Conservation (phyloP, 1,140 invertebrate genomes). For the Brachionus paranguensis region DNA sequence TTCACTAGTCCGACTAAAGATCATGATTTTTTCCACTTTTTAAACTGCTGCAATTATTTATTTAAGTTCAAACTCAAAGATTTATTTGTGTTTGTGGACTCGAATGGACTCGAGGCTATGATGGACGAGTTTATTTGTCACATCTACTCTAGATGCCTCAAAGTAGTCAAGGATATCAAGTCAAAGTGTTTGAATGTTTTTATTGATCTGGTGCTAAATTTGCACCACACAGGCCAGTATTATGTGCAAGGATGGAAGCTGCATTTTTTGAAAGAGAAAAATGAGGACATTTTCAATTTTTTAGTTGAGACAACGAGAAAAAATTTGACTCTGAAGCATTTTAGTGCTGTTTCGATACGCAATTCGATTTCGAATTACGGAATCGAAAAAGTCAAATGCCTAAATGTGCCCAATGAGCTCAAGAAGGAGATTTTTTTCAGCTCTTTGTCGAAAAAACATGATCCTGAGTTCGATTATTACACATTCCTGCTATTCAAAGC, state of each 20-base stretch:
- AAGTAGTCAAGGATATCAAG: slow-evolving; percentile 32
- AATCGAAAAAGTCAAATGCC: background rate
- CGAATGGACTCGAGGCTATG: background rate
- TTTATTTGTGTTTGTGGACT: background rate
- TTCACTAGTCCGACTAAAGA: background rate
- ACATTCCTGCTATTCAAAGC: background rate
- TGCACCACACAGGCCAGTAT: background rate
- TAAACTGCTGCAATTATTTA: slow-evolving; percentile 29
- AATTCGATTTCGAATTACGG: background rate
- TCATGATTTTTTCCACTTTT: background rate
- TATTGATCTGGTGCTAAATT: background rate
- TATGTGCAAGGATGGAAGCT: background rate
- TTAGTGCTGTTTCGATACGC: background rate
- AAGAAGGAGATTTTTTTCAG: slow-evolving; percentile 8
- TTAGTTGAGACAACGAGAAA: background rate
- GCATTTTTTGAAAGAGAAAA: background rate
- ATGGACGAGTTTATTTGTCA: slow-evolving; percentile 22
- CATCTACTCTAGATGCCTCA: background rate
- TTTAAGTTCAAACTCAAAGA: slow-evolving; percentile 1
- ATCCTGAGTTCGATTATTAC: background rate
- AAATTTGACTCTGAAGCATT: background rate
- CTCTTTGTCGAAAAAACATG: background rate
- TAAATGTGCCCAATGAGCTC: background rate
- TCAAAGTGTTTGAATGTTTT: slow-evolving; percentile 15
- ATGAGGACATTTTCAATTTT: background rate